phyloP scores from a whole-genome alignment of 2,888 invertebrate species.

The Phyto melanocephala region DNA sequence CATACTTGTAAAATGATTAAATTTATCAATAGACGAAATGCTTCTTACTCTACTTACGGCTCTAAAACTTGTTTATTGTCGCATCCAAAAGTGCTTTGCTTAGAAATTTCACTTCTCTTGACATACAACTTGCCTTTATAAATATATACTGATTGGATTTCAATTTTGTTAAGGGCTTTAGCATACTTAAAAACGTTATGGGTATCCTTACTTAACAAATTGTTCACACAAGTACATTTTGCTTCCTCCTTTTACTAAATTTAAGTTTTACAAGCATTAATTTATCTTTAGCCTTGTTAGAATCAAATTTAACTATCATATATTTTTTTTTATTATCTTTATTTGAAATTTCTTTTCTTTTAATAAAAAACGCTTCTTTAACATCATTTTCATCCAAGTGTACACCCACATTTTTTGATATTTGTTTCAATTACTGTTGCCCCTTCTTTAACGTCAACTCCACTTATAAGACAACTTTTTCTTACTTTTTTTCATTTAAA shows the following conservation, averaged over 20 bases:
- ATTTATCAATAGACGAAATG: too few relatives aligned
- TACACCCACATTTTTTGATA: not conserved
- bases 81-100: not conserved
- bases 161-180: not conserved
- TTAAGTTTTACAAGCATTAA: not conserved
- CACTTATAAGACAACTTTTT: not conserved
- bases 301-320: not conserved
- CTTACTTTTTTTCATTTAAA: not conserved
- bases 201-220: not conserved
- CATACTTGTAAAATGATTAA: too few relatives aligned
- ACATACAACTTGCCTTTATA: not conserved
- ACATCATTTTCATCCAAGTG: not conserved
- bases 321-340: not conserved
- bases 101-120: not conserved
- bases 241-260: not conserved
- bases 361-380: slow-evolving; percentile 1
- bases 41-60: too few relatives aligned
- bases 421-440: not conserved
- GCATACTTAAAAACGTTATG: not conserved
- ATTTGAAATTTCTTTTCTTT: not conserved
- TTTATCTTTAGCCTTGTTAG: not conserved
- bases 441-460: not conserved
- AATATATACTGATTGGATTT: not conserved
- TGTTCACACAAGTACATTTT: not conserved
- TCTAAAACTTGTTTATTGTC: not conserved